These are phyloP conservation scores for Harpalus rufipes DNA, from an alignment of 2,888 invertebrate species.

Conservation along the genomic window DNA sequence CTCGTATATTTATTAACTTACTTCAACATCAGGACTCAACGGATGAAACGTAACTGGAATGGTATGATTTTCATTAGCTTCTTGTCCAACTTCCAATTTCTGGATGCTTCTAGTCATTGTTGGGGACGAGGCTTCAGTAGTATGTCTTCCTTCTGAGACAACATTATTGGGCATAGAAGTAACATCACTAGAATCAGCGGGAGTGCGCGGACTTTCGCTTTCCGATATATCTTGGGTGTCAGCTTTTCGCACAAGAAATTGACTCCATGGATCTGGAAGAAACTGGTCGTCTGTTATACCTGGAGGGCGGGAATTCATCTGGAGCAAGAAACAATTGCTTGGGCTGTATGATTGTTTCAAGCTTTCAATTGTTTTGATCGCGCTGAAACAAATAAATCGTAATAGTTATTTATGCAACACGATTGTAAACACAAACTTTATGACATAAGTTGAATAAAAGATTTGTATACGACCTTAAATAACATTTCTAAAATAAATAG, in stretches of 20 bases:
- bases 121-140: conserved; percentile 71
- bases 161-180: conserved; percentile 76
- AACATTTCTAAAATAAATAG: no score
- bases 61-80: conserved; percentile 75
- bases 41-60: conserved; percentile 83
- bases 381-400: conserved; percentile 80
- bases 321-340: conserved; percentile 91
- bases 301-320: conserved; percentile 90
- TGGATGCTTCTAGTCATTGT: conserved; percentile 68
- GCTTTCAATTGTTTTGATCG: conserved; percentile 89
- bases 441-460: no score
- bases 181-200: conserved; percentile 79
- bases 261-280: conserved; percentile 91
- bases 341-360: conserved; percentile 93
- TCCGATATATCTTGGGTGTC: conserved; percentile 71
- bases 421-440: no score
- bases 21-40: conserved; percentile 85
- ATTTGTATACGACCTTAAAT: no score
- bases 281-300: conserved; percentile 77
- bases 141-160: conserved; percentile 71
- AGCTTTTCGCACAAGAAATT: conserved; percentile 82
- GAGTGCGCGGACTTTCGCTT: conserved; percentile 79
- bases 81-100: conserved; percentile 78
- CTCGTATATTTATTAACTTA: conserved; percentile 55
- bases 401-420: no score